Percentiles rank a stretch among this genome's conserved stretches.
phyloP scores from a whole-genome alignment of 1,140 invertebrate genomes.

The Ectropis grisescens region DNA sequence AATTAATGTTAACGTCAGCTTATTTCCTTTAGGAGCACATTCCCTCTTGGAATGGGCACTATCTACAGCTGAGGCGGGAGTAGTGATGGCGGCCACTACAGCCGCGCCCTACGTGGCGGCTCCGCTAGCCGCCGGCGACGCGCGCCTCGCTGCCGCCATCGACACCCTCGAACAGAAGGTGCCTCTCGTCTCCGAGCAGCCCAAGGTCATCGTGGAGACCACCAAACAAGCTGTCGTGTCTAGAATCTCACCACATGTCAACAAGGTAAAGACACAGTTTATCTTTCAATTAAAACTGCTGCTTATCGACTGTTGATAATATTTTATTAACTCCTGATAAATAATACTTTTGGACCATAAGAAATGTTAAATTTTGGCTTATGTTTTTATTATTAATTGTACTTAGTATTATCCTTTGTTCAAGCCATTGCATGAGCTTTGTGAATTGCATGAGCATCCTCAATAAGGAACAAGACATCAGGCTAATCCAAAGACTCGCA shows the following conservation, averaged over 20 bases:
- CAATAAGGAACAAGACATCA: no score
- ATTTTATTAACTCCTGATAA: no score
- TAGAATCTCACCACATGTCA: constrained; percentile 74
- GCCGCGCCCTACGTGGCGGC: constrained; percentile 74
- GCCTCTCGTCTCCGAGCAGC: constrained; percentile 77
- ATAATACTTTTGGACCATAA: no score
- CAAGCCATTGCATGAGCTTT: no score
- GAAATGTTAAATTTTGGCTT: no score
- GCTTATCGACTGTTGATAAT: neutral
- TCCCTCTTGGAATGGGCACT: constrained; percentile 77
- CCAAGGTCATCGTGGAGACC: constrained; percentile 79
- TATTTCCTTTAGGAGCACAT: constrained; percentile 73
- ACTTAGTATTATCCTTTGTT: no score
- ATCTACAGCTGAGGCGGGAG: constrained; percentile 76
- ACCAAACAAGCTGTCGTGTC: constrained; percentile 76
- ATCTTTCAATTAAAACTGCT: no score
- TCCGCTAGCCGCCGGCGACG: constrained; percentile 77
- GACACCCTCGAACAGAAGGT: constrained; percentile 77
- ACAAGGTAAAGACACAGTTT: constrained; percentile 70
- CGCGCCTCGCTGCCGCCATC: constrained; percentile 75
- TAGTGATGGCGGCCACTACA: constrained; percentile 72
- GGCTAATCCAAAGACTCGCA: no score
- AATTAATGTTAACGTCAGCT: no score
- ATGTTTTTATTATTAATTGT: no score
- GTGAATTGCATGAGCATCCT: no score